These are phyloP conservation scores for Hapalemur alaotrensis DNA, from an alignment of 2,797 vertebrate genomes.

Conservation along the genomic window DNA sequence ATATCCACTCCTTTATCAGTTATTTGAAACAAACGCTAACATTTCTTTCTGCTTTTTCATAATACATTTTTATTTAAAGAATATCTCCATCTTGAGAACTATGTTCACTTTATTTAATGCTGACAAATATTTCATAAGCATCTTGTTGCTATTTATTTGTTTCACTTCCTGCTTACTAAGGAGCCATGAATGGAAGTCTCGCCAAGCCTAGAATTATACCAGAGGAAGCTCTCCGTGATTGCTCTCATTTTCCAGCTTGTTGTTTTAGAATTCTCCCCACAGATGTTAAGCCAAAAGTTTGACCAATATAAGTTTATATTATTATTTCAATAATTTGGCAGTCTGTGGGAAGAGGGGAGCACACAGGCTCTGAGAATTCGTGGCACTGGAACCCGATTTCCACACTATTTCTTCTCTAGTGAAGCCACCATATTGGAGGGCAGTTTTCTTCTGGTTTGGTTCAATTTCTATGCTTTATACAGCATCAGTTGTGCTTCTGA, in stretches of 20 bases:
- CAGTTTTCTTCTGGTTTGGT: not conserved
- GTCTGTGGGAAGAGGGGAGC: not conserved
- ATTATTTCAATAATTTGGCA: slow-evolving; percentile 18
- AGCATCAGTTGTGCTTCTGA: not conserved
- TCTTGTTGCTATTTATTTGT: not conserved
- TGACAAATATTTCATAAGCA: not conserved
- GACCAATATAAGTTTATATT: not conserved
- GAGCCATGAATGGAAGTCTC: not conserved
- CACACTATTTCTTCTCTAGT: not conserved
- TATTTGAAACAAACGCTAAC: not conserved
- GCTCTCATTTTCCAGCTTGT: not conserved
- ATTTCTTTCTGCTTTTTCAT: not conserved
- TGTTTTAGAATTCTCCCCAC: not conserved
- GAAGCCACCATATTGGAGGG: not conserved
- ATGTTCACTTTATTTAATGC: not conserved
- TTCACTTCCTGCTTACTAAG: not conserved
- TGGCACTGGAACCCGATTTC: not conserved
- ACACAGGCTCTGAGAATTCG: not conserved
- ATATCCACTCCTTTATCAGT: not conserved
- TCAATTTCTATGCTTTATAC: not conserved
- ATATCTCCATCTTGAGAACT: not conserved
- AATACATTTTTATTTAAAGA: not conserved
- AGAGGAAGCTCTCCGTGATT: not conserved
- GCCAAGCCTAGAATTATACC: not conserved
- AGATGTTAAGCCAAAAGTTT: not conserved